These are phyloP conservation scores for Agrochola litura DNA, from an alignment of 2,888 invertebrate genomes.

Conservation along the genomic window DNA sequence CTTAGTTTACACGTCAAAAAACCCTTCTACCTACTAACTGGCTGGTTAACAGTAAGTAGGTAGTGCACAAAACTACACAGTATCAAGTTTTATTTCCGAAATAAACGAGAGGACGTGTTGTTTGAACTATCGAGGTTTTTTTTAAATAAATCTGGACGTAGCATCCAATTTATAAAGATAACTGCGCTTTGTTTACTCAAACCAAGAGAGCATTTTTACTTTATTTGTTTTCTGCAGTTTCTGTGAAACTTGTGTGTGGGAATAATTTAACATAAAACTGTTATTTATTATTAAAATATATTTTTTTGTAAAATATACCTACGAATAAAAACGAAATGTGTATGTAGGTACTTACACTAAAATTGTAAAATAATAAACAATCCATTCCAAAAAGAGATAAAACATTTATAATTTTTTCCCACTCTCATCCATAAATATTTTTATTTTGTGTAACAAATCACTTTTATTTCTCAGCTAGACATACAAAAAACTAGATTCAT, in stretches of 20 bases:
- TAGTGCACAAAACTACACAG: neutral
- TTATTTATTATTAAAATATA: neutral
- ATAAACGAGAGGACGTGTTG: neutral
- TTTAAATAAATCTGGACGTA: neutral
- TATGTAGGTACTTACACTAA: neutral
- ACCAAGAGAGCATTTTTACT: neutral
- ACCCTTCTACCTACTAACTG: neutral
- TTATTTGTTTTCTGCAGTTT: neutral
- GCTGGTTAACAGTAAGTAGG: neutral
- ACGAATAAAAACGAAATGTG: neutral
- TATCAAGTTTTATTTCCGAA: neutral
- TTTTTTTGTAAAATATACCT: too few relatives aligned
- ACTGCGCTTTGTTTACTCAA: neutral
- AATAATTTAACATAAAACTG: neutral
- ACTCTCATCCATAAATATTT: neutral
- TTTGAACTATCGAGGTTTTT: neutral
- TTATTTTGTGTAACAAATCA: constrained; percentile 10
- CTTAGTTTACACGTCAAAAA: neutral
- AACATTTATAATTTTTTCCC: neutral
- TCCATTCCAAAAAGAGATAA: neutral
- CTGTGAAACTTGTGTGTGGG: neutral
- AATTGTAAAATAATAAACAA: neutral
- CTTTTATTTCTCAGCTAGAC: constrained; percentile 9
- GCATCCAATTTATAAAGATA: constrained; percentile 7
- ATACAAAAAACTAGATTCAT: constrained; percentile 25